Evolutionary conservation across 2,888 invertebrate genomes (phyloP).

Genomic region (Alloplasta piceator): DNA sequence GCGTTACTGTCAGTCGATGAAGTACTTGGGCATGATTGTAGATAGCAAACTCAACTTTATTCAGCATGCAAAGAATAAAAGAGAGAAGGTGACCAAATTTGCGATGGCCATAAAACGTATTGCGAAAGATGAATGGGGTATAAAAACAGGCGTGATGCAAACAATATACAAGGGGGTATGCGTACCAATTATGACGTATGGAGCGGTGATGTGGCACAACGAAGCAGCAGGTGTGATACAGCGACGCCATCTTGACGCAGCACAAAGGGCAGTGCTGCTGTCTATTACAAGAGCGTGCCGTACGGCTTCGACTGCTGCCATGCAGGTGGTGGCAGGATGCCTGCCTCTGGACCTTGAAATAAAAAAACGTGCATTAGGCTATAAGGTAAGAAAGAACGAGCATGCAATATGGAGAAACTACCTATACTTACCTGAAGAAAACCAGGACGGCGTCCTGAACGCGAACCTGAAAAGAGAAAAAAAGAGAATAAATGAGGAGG

Average conservation of each 20-base stretch:
- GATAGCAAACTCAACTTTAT: conserved; percentile 46
- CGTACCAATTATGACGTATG: conserved; percentile 58
- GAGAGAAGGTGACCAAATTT: conserved; percentile 16
- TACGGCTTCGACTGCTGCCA: background rate
- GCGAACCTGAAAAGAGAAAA: background rate
- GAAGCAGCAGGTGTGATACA: background rate
- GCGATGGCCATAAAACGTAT: conserved; percentile 21
- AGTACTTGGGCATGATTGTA: conserved; percentile 51
- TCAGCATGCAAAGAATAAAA: conserved; percentile 11
- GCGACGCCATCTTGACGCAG: background rate
- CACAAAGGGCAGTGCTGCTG: conserved; percentile 15
- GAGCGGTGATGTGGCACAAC: conserved; percentile 43
- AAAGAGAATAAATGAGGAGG: background rate
- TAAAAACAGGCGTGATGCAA: conserved; percentile 34
- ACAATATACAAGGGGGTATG: conserved; percentile 56
- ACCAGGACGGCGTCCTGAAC: background rate
- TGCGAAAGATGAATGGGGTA: conserved; percentile 59
- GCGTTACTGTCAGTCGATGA: background rate
- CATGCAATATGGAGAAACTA: conserved; percentile 1
- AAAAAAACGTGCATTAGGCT: background rate
- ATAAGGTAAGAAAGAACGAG: background rate
- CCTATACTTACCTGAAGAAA: background rate
- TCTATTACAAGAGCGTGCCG: conserved; percentile 8
- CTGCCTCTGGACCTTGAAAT: conserved; percentile 32
- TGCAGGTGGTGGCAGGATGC: conserved; percentile 20